These are phyloP conservation scores for Venturia canescens DNA, from an alignment of 1,140 invertebrate species.

Conservation along the genomic window DNA sequence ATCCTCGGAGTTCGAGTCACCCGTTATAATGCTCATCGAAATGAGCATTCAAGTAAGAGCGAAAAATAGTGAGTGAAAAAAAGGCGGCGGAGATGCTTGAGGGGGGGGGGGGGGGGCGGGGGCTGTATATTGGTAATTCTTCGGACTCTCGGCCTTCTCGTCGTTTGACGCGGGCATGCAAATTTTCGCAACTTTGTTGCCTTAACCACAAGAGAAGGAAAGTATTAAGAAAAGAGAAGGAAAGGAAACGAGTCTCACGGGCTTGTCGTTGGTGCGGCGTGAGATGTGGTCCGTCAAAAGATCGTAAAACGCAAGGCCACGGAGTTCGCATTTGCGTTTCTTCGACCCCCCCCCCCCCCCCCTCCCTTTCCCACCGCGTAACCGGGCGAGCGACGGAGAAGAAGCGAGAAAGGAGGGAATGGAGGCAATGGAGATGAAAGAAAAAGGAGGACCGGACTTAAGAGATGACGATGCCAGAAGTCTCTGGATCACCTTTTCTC, in stretches of 20 bases:
- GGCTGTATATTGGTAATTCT: constrained; percentile 28
- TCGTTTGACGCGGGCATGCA: constrained; percentile 51
- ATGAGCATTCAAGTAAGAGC: not conserved
- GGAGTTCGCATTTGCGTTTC: constrained; percentile 45
- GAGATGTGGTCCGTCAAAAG: constrained; percentile 63
- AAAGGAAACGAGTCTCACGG: not conserved
- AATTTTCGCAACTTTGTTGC: constrained; percentile 59
- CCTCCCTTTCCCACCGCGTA: no score
- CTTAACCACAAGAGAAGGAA: not conserved
- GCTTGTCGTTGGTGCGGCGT: constrained; percentile 53
- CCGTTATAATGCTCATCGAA: constrained; percentile 21
- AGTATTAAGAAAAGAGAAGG: not conserved
- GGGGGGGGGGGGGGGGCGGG: not conserved
- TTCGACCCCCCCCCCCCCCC: constrained; percentile 5
- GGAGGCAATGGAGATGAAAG: not conserved
- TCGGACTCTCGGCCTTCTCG: constrained; percentile 2
- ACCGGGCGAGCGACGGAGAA: not conserved
- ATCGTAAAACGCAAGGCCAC: constrained; percentile 59
- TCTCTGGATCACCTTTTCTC: constrained; percentile 48
- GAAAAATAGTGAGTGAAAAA: not conserved
- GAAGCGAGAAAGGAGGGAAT: not conserved
- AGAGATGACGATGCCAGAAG: constrained; percentile 9
- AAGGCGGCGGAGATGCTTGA: no score
- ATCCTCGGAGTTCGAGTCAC: constrained; percentile 30
- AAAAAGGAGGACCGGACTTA: not conserved